Evolutionary conservation across 30 jellyfish, hydroid and myxozoan genomes (phyloP), one percentile per base, ranked within the genome.

Genomic region (Sanderia malayensis): DNA sequence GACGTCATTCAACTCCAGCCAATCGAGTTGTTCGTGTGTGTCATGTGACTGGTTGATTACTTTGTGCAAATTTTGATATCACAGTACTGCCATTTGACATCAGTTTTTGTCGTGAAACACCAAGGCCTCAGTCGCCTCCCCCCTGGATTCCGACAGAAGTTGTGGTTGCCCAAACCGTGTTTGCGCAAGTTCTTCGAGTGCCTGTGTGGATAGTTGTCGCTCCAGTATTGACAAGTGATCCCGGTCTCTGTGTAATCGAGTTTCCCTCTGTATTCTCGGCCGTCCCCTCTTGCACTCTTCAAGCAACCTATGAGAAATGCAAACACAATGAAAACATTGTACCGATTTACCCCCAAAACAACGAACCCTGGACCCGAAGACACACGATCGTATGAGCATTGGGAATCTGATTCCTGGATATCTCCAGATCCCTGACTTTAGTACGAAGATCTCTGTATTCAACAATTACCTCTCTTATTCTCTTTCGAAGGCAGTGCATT

Each of bases 201-300:
- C 26, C 55, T 61, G 52, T 92, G 96, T 52, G 96, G 98, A 52
- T 80, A 92, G 7, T 74, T 68, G 32, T 59, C 71, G 28, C 80
- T 65, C 96, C 96, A 92, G 63, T 93, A 86, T 80, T 84, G 98
- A 74, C 98, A 92, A 53, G 94, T 79, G 58, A 78, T 92, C 4
- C 98, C 98, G 9, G 81, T 60, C 49, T 73, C 98, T 52, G 96
- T 84, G 81, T 84, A 92, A 58, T 84, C 95, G 28, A 84, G 93
- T n/a, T 28, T 70, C 1, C 98, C 98, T 74, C 98, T 58, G 83
- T 90, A 90, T 28, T 83, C 96, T 44, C 96, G 55, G 17, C 98
- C 98, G 46, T 90, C 90, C 9, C 88, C 79, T 31, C 46, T 34
- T 28, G 67, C 58, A 31, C 84, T 73, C 27, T 47, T 73, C 67